Percentiles rank a stretch among this genome's conserved stretches.
These are phyloP conservation scores for Dasyornis broadbenti DNA, from an alignment of 2,113 vertebrate species.

Conservation along the genomic window DNA sequence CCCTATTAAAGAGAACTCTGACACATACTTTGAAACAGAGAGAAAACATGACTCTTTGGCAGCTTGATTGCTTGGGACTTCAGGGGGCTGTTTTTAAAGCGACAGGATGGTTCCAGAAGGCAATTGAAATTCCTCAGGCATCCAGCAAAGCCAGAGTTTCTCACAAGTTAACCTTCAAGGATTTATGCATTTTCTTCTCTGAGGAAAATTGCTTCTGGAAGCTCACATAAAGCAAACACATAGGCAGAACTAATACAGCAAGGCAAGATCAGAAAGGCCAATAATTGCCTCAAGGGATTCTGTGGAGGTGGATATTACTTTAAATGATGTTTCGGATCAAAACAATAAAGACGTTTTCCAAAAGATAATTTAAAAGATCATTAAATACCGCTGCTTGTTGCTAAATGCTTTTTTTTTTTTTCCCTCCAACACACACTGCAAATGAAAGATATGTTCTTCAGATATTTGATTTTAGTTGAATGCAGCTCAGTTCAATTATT, in stretches of 20 bases:
- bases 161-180: constrained; percentile 44
- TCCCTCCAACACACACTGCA: not conserved
- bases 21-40: not conserved
- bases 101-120: not conserved
- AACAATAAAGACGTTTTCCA: constrained; percentile 23
- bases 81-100: constrained; percentile 1
- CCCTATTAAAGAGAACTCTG: not conserved
- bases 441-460: constrained; percentile 1
- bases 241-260: constrained; percentile 34
- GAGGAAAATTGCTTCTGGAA: constrained; percentile 40
- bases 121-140: constrained; percentile 52
- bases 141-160: constrained; percentile 5
- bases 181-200: constrained; percentile 29
- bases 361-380: constrained; percentile 11
- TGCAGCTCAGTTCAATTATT: not conserved
- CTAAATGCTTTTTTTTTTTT: not conserved
- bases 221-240: constrained; percentile 44
- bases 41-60: not conserved
- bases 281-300: constrained; percentile 30
- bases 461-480: not conserved
- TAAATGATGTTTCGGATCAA: constrained; percentile 39
- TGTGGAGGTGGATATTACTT: constrained; percentile 5
- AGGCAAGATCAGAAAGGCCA: constrained; percentile 49
- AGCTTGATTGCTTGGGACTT: not conserved
- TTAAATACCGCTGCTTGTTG: constrained; percentile 17